A percentile compares a stretch with the other conserved stretches of the same genome.
These are phyloP conservation scores for Neolamprologus sp. DNA, from an alignment of 2,113 vertebrate genomes.

Conservation along the genomic window DNA sequence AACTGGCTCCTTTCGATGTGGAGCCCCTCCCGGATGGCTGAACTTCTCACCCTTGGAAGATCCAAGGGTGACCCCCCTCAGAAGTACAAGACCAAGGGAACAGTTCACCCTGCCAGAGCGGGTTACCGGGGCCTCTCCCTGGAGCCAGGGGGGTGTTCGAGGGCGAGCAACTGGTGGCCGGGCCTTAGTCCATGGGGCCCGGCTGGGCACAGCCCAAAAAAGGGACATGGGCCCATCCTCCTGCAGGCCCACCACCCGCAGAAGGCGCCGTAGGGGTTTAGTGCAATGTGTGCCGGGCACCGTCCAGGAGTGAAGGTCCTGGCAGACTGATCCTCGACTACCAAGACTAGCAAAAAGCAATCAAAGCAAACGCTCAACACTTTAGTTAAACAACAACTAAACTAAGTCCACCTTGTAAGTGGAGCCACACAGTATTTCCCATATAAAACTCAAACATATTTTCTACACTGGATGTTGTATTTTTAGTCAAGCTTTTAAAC, in stretches of 20 bases:
- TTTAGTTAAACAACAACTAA: neutral
- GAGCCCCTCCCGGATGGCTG: no score
- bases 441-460: neutral
- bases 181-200: fast-evolving
- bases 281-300: neutral
- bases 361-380: neutral
- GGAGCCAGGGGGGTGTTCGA: fast-evolving
- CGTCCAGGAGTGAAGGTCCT: fast-evolving
- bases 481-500: neutral
- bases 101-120: neutral
- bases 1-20: no score
- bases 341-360: neutral
- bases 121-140: neutral
- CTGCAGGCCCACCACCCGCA: fast-evolving
- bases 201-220: fast-evolving
- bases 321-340: fast-evolving
- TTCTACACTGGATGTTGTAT: neutral
- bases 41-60: fast-evolving
- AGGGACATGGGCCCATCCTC: neutral
- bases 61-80: fast-evolving
- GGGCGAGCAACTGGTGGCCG: fast-evolving
- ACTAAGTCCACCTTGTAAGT: fast-evolving
- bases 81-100: neutral
- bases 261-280: neutral
- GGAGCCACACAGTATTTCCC: neutral